phyloP scores from a whole-genome alignment of 2,113 vertebrate species.

The Anarrhichthys ocellatus region DNA sequence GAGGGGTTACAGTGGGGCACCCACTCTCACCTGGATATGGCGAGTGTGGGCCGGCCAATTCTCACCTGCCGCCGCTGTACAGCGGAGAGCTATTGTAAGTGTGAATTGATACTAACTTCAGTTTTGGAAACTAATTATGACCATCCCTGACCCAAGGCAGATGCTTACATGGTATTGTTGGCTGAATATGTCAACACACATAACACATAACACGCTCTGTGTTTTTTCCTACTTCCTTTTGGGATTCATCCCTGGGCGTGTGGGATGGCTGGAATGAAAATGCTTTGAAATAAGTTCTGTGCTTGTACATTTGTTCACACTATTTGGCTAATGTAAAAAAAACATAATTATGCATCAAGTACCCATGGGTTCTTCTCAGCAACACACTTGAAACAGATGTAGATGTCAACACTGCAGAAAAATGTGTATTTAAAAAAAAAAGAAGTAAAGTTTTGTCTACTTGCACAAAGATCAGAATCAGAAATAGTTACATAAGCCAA shows the following conservation, averaged over 20 bases:
- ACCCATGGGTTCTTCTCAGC: slow-evolving; percentile 10
- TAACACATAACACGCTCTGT: not conserved
- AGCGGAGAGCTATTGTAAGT: slow-evolving; percentile 40
- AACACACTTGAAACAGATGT: slow-evolving; percentile 41
- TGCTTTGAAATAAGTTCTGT: slow-evolving; percentile 40
- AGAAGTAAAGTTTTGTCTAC: not conserved
- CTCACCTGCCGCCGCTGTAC: slow-evolving; percentile 55
- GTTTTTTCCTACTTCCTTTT: slow-evolving; percentile 28
- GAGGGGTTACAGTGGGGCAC: slow-evolving; percentile 39
- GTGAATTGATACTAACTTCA: slow-evolving; percentile 63
- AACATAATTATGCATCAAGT: not conserved
- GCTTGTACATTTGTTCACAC: not conserved
- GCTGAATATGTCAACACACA: slow-evolving; percentile 27
- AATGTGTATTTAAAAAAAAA: not conserved
- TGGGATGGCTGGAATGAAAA: slow-evolving; percentile 22
- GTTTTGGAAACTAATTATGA: slow-evolving; percentile 53
- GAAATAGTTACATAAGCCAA: not conserved
- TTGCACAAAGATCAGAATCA: not conserved
- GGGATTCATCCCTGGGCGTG: slow-evolving; percentile 16
- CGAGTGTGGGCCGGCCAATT: slow-evolving; percentile 65
- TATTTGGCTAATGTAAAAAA: slow-evolving; percentile 14
- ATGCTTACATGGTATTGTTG: slow-evolving; percentile 22
- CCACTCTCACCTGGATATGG: slow-evolving; percentile 58
- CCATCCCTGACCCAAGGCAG: slow-evolving; percentile 27
- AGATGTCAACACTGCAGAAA: slow-evolving; percentile 1